Conservation (phyloP, 2,797 vertebrate species). For the Cuculus canorus region DNA sequence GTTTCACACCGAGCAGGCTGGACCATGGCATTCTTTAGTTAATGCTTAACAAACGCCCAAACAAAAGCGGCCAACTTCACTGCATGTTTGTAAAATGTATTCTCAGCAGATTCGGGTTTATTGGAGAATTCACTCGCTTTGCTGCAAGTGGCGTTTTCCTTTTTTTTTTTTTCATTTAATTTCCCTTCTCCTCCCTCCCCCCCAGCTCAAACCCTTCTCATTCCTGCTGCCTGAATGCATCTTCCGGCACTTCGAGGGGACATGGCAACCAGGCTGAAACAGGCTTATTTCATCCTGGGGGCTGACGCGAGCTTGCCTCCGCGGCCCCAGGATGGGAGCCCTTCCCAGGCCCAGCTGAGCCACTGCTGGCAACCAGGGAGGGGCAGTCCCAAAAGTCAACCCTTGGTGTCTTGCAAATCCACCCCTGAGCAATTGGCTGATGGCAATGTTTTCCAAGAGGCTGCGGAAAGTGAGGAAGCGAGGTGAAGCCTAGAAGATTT, state of each 20-base stretch:
- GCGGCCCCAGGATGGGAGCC: accelerated
- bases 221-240: conserved; percentile 73
- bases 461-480: not conserved
- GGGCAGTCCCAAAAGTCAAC: not conserved
- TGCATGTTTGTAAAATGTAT: conserved; percentile 90
- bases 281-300: conserved; percentile 21
- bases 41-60: conserved; percentile 94
- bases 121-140: conserved; percentile 71
- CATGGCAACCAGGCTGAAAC: conserved; percentile 67
- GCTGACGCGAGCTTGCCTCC: accelerated
- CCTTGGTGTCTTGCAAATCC: not conserved
- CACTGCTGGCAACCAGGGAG: not conserved
- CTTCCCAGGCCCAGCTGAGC: accelerated
- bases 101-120: conserved; percentile 85
- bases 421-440: not conserved
- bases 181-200: conserved; percentile 43
- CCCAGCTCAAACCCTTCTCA: conserved; percentile 58
- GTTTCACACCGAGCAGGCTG: conserved; percentile 90
- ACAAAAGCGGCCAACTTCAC: conserved; percentile 93
- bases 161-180: conserved; percentile 46
- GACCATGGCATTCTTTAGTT: conserved; percentile 96
- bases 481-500: not conserved
- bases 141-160: conserved; percentile 56
- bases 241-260: conserved; percentile 46
- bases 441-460: not conserved